Evolutionary conservation across 2,797 vertebrate species (phyloP).

Genomic region (Buphagus erythrorhynchus): DNA sequence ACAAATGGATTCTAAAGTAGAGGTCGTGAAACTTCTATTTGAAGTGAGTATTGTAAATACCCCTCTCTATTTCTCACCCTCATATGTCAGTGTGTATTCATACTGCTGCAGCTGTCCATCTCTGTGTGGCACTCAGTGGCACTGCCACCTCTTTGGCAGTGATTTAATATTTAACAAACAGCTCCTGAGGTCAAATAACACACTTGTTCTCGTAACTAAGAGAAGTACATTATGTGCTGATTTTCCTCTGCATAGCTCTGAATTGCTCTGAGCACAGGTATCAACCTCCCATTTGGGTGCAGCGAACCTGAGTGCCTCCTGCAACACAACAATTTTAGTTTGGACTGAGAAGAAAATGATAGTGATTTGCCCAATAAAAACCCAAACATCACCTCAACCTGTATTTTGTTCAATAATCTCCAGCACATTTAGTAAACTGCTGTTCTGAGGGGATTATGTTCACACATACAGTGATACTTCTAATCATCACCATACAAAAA

Average conservation of each 20-base stretch:
- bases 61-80: background rate
- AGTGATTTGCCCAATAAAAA: background rate
- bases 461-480: background rate
- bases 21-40: background rate
- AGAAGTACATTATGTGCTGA: background rate
- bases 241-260: background rate
- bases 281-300: background rate
- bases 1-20: background rate
- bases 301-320: background rate
- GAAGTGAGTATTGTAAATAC: background rate
- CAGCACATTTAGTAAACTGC: slow-evolving; percentile 5
- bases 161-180: background rate
- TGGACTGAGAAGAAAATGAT: background rate
- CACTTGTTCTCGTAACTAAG: background rate
- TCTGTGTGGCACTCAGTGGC: background rate
- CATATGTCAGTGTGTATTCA: rapidly evolving
- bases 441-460: background rate
- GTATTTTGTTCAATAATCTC: background rate
- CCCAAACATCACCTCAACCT: background rate
- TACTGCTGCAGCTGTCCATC: background rate
- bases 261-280: background rate
- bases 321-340: background rate
- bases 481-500: background rate
- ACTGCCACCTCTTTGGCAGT: background rate
- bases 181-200: background rate